A percentile compares a stretch with the other conserved stretches of the same genome.
These are phyloP conservation scores for Acromyrmex heyeri DNA, from an alignment of 1,140 invertebrate genomes.

Conservation along the genomic window DNA sequence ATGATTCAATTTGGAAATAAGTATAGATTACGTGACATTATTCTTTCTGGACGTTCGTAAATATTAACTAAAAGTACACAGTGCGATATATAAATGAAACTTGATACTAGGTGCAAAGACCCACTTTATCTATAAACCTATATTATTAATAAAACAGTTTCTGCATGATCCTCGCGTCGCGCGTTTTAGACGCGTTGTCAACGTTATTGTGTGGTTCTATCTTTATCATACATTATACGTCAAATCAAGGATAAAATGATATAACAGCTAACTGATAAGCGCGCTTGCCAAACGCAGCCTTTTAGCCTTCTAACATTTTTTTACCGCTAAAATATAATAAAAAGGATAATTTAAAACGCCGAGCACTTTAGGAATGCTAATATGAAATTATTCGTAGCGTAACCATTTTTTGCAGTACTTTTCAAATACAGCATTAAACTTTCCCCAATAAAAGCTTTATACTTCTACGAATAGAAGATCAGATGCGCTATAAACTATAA, in stretches of 20 bases:
- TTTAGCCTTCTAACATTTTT: not conserved
- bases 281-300: no score
- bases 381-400: not conserved
- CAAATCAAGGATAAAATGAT: no score
- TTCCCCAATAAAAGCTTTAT: slow-evolving; percentile 3
- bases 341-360: slow-evolving; percentile 4
- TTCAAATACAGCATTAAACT: not conserved
- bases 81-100: slow-evolving; percentile 21
- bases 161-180: not conserved
- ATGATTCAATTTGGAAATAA: slow-evolving; percentile 7
- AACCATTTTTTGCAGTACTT: not conserved
- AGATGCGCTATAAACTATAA: slow-evolving; percentile 1
- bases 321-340: not conserved
- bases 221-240: no score
- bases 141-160: slow-evolving; percentile 38
- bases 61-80: slow-evolving; percentile 9
- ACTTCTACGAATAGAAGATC: not conserved
- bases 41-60: not conserved
- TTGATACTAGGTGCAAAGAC: not conserved
- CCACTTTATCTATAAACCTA: slow-evolving; percentile 5
- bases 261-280: no score
- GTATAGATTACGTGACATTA: not conserved
- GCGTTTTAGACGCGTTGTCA: not conserved
- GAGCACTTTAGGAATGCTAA: not conserved
- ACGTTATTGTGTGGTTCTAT: no score